A percentile compares a stretch with the other conserved stretches of the same genome.
phyloP scores from a whole-genome alignment of 1,140 invertebrate genomes.

The Teleopsis dalmanni region DNA sequence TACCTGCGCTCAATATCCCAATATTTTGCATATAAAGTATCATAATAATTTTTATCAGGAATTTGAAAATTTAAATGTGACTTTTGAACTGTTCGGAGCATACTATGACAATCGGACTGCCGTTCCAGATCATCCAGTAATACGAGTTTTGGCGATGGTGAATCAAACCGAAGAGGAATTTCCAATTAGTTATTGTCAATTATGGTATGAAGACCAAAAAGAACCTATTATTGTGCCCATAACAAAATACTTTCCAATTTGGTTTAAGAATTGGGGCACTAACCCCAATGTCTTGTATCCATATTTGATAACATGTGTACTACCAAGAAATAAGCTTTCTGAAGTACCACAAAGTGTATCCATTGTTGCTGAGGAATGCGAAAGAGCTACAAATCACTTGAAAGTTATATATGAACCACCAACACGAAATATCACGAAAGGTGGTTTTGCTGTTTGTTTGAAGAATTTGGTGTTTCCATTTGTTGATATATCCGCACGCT shows the following conservation, averaged over 20 bases:
- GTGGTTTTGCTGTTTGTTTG: conserved; percentile 84
- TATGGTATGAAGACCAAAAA: conserved; percentile 76
- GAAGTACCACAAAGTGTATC: conserved; percentile 71
- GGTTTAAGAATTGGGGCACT: conserved; percentile 84
- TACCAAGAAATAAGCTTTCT: conserved; percentile 59
- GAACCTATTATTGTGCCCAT: conserved; percentile 64
- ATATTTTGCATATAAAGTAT: conserved; percentile 74
- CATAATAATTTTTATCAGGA: conserved; percentile 84
- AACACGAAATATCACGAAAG: conserved; percentile 41
- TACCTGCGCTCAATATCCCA: conserved; percentile 64
- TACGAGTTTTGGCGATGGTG: conserved; percentile 80
- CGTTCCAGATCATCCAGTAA: conserved; percentile 58
- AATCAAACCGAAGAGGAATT: conserved; percentile 73
- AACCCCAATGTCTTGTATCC: conserved; percentile 76
- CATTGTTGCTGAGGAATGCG: conserved; percentile 69
- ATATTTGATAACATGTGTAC: conserved; percentile 74
- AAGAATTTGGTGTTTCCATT: conserved; percentile 82
- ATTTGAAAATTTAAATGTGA: conserved; percentile 63
- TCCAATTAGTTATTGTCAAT: conserved; percentile 69
- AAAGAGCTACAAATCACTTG: conserved; percentile 72
- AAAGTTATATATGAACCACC: conserved; percentile 59
- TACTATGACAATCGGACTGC: conserved; percentile 72
- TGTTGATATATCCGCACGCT: conserved; percentile 72
- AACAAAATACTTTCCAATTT: conserved; percentile 77
- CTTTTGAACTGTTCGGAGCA: conserved; percentile 77